Evolutionary conservation across 2,113 vertebrate genomes (phyloP), one percentile per base, ranked within the genome.

Genomic region (Trichomycterus rosablanca): DNA sequence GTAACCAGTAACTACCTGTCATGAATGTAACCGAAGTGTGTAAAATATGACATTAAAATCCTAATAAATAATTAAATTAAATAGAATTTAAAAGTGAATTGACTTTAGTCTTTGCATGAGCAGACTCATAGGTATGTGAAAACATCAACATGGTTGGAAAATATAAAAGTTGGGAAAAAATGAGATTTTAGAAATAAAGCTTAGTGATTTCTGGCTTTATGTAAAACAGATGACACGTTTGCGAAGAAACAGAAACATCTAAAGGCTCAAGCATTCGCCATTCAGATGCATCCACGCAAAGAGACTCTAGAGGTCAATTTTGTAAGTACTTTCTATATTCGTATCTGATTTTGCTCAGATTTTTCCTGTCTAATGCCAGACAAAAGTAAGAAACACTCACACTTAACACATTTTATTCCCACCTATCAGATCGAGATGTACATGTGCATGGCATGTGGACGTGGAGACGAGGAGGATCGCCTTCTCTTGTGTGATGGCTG

Each of bases 261-360:
- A 67, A 92, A 92, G 74, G 91, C 93, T 40, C 92, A 97, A 39
- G 89, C 91, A 0, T 97, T 97, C 55, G 93, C 91, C 53, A 92
- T 98, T 82, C 95, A 98, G 80, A 98, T 98, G 94, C 89, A 90
- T 71, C 94, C 94, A 32, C 90, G 92, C 61, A 97, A 97, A 74
- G 92, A 94, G 78, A 90, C 94, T 3, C 86, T 99, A 32, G 86
- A 95, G 70, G 94, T 99, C 72, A 99, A 92, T 81, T 98, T 98
- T 15, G 96, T 99, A 82, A 95, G 95, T 93, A 34, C 4, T 44
- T 46, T 4, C 4, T 60, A 23, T 28, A 11, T 24, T 37, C 7
- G n/a, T 43, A 2, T n/a, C n/a, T n/a, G n/a, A n/a, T n/a, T n/a
- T n/a, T n/a, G n/a, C n/a, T n/a, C n/a, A n/a, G n/a, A n/a, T n/a